Evolutionary conservation across 2,888 invertebrate genomes (phyloP), one percentile per base, ranked within the genome.

Genomic region (Parasteatoda lunata): DNA sequence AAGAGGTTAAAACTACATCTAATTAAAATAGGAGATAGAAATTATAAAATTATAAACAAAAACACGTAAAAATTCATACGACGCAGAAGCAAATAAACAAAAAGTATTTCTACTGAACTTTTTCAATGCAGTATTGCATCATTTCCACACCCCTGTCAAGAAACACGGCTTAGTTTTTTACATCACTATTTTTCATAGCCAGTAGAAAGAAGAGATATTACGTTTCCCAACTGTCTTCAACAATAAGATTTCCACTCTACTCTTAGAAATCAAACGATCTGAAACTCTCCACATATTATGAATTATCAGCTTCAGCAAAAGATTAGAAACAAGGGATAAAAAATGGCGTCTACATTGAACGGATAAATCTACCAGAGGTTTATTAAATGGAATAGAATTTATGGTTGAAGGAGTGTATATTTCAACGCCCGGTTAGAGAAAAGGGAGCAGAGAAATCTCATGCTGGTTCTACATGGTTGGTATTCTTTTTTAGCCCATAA

Each of bases 401-500:
- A n/a, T 49, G 49, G 64, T 49, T 69, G 77, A 30, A 66, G 30
- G 51, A 72, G 49, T 73, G 30, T 52, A 81, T 81, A 81, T 73
- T 81, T 81, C 80, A 81, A 30, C 47, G 11, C 68, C 54, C 52
- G 68, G 68, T 30, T 68, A 54, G 64, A 15, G 7, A 15, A 45
- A 65, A 8, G 51, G 68, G 64, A 49, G 7, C 45, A 47, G 66
- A 7, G 51, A 66, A 72, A 73, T 81, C 65, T 73, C 73, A 73
- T 54, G 49, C 65, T 54, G 11, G n/a, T 52, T 13, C 72, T n/a
- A 79, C 71, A 64, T 15, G 71, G 52, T 68, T 47, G 65, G 52
- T 68, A 68, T 81, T 81, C 66, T 68, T 30, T 30, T 30, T 48
- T 65, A 73, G 73, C 66, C 64, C 80, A 81, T 81, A 73, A 81